These are phyloP conservation scores for Eulemur rubriventer DNA, from an alignment of 2,797 vertebrate species.

Conservation along the genomic window DNA sequence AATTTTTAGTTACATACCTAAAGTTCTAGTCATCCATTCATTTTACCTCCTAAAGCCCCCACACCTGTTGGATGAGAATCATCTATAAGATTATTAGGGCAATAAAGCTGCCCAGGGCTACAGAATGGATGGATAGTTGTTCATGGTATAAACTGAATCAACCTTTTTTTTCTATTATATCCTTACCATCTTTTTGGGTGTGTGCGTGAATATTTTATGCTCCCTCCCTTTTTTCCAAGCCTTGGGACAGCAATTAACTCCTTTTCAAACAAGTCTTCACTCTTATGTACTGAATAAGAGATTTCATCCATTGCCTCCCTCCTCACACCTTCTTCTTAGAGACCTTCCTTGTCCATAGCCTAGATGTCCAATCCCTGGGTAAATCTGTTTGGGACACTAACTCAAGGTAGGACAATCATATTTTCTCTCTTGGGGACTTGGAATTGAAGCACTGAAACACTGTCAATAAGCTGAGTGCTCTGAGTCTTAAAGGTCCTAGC, in stretches of 20 bases:
- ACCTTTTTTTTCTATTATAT: neutral
- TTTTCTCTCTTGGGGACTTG: neutral
- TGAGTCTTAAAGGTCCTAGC: neutral
- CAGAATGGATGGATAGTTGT: neutral
- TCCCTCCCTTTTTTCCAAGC: neutral
- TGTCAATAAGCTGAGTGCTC: neutral
- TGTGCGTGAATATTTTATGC: neutral
- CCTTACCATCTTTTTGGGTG: neutral
- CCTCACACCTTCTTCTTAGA: neutral
- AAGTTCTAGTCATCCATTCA: conserved; percentile 7
- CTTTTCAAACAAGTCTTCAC: neutral
- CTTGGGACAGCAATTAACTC: neutral
- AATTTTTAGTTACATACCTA: neutral
- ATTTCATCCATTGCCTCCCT: neutral
- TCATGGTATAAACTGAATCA: neutral
- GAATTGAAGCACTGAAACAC: neutral
- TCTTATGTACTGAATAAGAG: neutral
- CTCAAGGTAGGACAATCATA: neutral
- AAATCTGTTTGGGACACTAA: neutral
- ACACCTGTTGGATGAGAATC: neutral
- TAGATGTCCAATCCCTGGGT: neutral
- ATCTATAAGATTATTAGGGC: neutral
- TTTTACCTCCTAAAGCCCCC: neutral
- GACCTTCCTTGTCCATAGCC: neutral
- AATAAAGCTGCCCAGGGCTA: neutral